Evolutionary conservation across 2,797 vertebrate genomes (phyloP).

Genomic region (Centroberyx gerrardi): DNA sequence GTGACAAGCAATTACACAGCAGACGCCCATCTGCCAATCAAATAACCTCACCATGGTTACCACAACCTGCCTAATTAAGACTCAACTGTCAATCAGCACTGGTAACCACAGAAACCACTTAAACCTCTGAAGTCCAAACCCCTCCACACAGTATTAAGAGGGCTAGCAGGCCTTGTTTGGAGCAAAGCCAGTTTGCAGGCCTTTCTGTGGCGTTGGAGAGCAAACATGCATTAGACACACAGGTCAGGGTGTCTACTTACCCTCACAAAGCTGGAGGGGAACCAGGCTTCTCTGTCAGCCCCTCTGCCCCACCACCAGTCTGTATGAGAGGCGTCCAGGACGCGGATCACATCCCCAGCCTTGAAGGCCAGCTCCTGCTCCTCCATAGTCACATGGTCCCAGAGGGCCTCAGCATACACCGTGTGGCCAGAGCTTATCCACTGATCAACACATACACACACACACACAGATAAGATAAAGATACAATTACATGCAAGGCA

Average conservation of each 20-base stretch:
- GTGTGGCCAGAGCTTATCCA: slow-evolving; percentile 92
- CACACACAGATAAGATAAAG: slow-evolving; percentile 69
- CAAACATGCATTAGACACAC: slow-evolving; percentile 59
- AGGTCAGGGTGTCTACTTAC: slow-evolving; percentile 87
- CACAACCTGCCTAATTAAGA: slow-evolving; percentile 64
- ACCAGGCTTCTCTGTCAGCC: slow-evolving; percentile 94
- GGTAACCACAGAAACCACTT: slow-evolving; percentile 70
- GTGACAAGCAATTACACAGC: slow-evolving; percentile 63
- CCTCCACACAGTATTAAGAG: slow-evolving; percentile 47
- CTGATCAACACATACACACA: slow-evolving; percentile 75
- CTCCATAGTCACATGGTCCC: slow-evolving; percentile 99
- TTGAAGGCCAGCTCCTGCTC: slow-evolving; percentile 98
- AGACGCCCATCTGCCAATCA: slow-evolving; percentile 72
- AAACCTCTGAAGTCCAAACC: slow-evolving; percentile 38
- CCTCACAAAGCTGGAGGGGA: slow-evolving; percentile 97
- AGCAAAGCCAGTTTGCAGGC: slow-evolving; percentile 60
- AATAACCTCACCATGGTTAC: slow-evolving; percentile 60
- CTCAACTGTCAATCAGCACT: slow-evolving; percentile 76
- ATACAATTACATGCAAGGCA: slow-evolving; percentile 72
- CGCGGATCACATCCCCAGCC: slow-evolving; percentile 96
- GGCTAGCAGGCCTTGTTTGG: slow-evolving; percentile 62
- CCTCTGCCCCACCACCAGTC: slow-evolving; percentile 99
- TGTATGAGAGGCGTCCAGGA: slow-evolving; percentile 94
- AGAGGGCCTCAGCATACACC: slow-evolving; percentile 96
- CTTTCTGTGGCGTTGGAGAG: slow-evolving; percentile 60